Base-by-base conservation (phyloP, 53 echinoderm and acorn worm species). In the Holothuria scabra region DNA sequence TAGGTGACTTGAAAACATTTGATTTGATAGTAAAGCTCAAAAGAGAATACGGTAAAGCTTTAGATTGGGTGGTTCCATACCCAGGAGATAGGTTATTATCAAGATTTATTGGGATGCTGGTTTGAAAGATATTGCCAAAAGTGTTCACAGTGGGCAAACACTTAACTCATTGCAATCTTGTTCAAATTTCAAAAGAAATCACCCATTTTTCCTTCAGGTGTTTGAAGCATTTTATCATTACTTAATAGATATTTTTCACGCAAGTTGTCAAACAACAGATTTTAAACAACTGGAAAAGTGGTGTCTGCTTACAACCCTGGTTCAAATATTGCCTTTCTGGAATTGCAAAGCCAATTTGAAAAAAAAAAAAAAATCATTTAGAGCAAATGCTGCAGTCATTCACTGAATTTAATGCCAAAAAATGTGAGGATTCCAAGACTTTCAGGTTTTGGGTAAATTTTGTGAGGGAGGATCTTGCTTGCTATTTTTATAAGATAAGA, bases 61-160 rank as follows among this genome's bases (percentile, higher is more conserved):
- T 91, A 28, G 86, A 91, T 60, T 93, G 91, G 93, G 33, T 93
- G 8, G 62, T 93, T 12, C 88, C 93, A 10, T 91, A 76, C 56
- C 44, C 81, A 8, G 90, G 93, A 5, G 93, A 93, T 63, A 88
- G 67, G 88, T 91, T 38, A 1, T 93, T n/a, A 83, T 88, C 57
- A 93, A 93, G 28, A 80, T 93, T 34, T 93, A 83, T 84, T 93
- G 90, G 91, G 91, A 93, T 67, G 91, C 84, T 21, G 89, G 91
- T 32, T 60, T 93, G 25, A 93, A 93, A 58, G 89, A 91, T 28
- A 66, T 91, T 20, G 91, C 93, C 16, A 91, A 85, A 56, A 30
- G 34, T 26, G 82, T 69, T 28, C 92, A 92, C 49, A 87, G 78
- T 48, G 81, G 60, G 11, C 24, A 22, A n/a, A 83, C 84, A 10